These are phyloP conservation scores for Macrocentrus cingulum DNA, from an alignment of 1,140 invertebrate species.

Conservation along the genomic window DNA sequence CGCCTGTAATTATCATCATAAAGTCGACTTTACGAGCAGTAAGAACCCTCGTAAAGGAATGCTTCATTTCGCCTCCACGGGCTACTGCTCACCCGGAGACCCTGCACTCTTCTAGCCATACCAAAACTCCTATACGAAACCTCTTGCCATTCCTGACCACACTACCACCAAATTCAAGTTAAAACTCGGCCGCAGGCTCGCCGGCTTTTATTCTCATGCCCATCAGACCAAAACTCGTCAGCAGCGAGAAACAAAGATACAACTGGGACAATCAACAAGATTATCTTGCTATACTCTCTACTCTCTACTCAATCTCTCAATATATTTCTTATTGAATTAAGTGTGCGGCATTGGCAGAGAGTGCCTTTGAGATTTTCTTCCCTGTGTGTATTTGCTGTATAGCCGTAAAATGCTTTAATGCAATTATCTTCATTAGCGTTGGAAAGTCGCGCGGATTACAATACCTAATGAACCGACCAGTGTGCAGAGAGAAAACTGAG, in stretches of 20 bases:
- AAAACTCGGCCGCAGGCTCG: slow-evolving; percentile 18
- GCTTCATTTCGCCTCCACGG: slow-evolving; percentile 59
- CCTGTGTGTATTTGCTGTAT: slow-evolving; percentile 33
- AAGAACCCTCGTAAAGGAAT: slow-evolving; percentile 64
- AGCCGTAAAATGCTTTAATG: slow-evolving; percentile 53
- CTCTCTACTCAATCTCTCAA: slow-evolving; percentile 16
- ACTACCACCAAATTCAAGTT: slow-evolving; percentile 23
- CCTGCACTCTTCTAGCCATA: background rate
- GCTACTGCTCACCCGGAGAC: slow-evolving; percentile 30
- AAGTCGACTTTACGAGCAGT: slow-evolving; percentile 66
- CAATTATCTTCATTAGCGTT: slow-evolving; percentile 54
- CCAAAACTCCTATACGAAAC: slow-evolving; percentile 6
- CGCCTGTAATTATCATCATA: slow-evolving; percentile 66
- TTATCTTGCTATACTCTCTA: no score
- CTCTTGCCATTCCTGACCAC: slow-evolving; percentile 14
- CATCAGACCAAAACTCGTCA: no score
- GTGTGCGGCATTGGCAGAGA: background rate
- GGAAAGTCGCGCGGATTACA: slow-evolving; percentile 48
- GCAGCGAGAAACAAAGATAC: no score
- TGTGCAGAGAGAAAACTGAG: slow-evolving; percentile 16
- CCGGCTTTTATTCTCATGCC: slow-evolving; percentile 9
- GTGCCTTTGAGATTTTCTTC: slow-evolving; percentile 11
- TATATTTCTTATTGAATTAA: slow-evolving; percentile 18
- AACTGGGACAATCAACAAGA: background rate
- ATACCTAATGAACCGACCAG: slow-evolving; percentile 54